Evolutionary conservation across 1,140 invertebrate species (phyloP).

Genomic region (Ceratitis capitata): DNA sequence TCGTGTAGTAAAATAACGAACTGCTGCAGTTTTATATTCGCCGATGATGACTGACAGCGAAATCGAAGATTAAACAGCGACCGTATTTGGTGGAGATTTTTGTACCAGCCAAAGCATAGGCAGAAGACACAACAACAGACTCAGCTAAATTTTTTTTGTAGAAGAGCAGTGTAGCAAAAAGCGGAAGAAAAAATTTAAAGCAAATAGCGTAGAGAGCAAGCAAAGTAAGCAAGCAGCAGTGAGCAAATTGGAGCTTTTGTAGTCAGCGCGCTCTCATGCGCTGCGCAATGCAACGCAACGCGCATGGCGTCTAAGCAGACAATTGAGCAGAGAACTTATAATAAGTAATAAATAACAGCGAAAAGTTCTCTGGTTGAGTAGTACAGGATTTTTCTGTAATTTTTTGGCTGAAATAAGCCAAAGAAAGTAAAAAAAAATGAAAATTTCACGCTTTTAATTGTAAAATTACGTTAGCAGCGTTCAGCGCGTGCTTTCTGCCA

Average conservation of each 20-base stretch:
- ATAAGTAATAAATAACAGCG: too few relatives aligned
- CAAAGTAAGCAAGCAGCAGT: background rate
- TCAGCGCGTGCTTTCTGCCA: background rate
- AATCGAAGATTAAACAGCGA: conserved; percentile 1
- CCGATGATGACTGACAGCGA: background rate
- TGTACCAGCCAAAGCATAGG: background rate
- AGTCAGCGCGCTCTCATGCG: background rate
- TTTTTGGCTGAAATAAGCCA: background rate
- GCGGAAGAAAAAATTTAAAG: background rate
- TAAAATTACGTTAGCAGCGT: background rate
- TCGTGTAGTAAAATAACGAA: background rate
- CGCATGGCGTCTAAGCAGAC: background rate
- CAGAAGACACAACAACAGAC: too few relatives aligned
- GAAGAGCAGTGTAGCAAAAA: background rate
- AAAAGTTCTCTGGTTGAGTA: too few relatives aligned
- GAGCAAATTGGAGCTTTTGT: background rate
- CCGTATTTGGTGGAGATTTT: background rate
- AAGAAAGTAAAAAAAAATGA: background rate
- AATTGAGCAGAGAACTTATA: background rate
- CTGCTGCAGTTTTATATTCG: background rate
- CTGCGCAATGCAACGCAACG: background rate
- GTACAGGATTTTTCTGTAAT: too few relatives aligned
- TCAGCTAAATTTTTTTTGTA: background rate
- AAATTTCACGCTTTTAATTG: background rate
- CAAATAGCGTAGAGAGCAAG: background rate